Evolutionary conservation across 2,888 invertebrate genomes (phyloP).

Genomic region (Icerya purchasi): DNA sequence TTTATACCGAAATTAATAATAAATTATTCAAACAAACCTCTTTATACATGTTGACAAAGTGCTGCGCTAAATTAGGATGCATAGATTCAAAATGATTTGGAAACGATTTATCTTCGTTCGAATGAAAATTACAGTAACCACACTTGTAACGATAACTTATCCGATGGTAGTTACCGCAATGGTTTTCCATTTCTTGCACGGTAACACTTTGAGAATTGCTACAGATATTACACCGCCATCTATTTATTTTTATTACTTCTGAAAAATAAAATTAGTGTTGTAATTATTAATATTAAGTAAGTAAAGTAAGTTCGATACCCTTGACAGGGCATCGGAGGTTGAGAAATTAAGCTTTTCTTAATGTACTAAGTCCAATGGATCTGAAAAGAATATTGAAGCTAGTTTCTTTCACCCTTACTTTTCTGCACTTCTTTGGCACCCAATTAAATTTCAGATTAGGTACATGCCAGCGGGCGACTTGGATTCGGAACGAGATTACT

Average conservation of each 20-base stretch:
- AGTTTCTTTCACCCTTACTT: too few relatives aligned
- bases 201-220: not conserved
- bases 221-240: not conserved
- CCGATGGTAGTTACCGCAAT: not conserved
- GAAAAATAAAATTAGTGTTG: not conserved
- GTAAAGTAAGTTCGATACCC: too few relatives aligned
- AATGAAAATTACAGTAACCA: not conserved
- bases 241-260: not conserved
- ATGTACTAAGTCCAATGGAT: too few relatives aligned
- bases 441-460: too few relatives aligned
- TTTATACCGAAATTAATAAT: not conserved
- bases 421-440: too few relatives aligned
- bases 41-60: not conserved
- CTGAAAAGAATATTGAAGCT: too few relatives aligned
- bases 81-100: not conserved
- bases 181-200: not conserved
- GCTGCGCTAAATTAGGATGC: not conserved
- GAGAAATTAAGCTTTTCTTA: too few relatives aligned
- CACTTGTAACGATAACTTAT: not conserved
- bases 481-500: too few relatives aligned
- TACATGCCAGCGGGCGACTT: too few relatives aligned
- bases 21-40: not conserved
- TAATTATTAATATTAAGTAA: too few relatives aligned
- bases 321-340: too few relatives aligned
- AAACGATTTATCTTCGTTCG: not conserved